Evolutionary conservation across 2,888 invertebrate species (phyloP), one percentile per base, ranked within the genome.

Genomic region (Drepana falcataria): DNA sequence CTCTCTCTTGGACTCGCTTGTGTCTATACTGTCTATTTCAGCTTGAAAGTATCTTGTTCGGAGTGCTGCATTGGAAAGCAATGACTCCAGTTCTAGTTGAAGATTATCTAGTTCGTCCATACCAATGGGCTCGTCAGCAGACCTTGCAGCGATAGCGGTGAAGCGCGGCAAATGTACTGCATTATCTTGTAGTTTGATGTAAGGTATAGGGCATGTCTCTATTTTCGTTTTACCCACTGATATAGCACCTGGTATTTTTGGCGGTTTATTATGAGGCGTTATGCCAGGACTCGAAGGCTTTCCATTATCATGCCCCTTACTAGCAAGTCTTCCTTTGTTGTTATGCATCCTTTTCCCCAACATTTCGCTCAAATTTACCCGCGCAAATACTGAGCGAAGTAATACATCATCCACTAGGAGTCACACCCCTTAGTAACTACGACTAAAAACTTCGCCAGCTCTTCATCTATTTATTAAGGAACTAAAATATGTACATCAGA

Each of bases 71-170:
- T 95, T 95, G 0, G 96, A 96, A 35, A 98, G 91, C 52, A 98
- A 87, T 35, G 95, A 94, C 83, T 98, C 98, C 53, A 98, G 84
- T 79, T 98, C 98, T 53, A 95, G 86, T 79, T 98, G 98, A 6
- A 98, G 87, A 1, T 94, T 93, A 79, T 98, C 97, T 51, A 98
- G 87, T 76, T 98, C 98, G 69, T 98, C 98, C 91, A 97, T 95
- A 33, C 94, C 95, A 58, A 98, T 93, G 2, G 94, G 94, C 71
- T 96, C 96, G 57, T 95, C 95, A 2, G 93, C 91, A 41, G 93
- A 92, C 55, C 95, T 92, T 7, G 93, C 92, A 52, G 96, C 83
- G 35, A 95, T 93, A 53, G 93, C 87, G 4, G 92, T 89, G 66
- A 95, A 95, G 48, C 94, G 93, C 5, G 96, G 95, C 59, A 96